phyloP scores from a whole-genome alignment of 2,797 vertebrate species.

The Pseudochaenichthys georgianus region DNA sequence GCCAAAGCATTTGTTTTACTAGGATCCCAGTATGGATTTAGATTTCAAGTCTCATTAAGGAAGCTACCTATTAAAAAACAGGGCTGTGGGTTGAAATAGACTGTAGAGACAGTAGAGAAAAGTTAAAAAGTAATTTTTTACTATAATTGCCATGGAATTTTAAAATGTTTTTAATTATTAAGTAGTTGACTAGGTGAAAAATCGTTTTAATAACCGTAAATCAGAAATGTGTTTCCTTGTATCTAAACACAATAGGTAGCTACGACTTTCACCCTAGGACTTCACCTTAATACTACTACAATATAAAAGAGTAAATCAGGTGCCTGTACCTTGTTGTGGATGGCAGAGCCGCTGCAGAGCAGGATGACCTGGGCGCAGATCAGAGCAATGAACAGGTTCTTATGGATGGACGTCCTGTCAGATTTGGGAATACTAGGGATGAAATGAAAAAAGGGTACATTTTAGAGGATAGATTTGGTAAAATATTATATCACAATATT shows the following conservation, averaged over 20 bases:
- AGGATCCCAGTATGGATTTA: neutral
- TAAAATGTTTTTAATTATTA: too few species aligned
- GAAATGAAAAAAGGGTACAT: constrained; percentile 1
- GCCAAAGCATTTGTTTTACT: constrained; percentile 35
- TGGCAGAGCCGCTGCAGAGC: constrained; percentile 86
- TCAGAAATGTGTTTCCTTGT: too few species aligned
- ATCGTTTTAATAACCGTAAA: too few species aligned
- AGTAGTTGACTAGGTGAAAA: too few species aligned
- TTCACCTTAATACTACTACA: too few species aligned
- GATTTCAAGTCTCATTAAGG: constrained; percentile 23
- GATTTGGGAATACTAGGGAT: constrained; percentile 85
- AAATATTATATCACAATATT: too few species aligned
- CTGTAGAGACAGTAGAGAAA: neutral
- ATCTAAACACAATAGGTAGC: too few species aligned
- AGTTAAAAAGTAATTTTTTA: neutral
- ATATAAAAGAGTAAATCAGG: neutral
- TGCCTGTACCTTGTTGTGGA: constrained; percentile 83
- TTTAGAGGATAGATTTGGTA: neutral
- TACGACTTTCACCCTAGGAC: too few species aligned
- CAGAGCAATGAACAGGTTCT: constrained; percentile 86
- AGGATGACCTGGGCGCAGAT: constrained; percentile 87
- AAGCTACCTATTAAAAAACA: constrained; percentile 15
- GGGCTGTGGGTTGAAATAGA: neutral
- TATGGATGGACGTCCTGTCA: constrained; percentile 87
- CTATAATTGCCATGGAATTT: neutral